A percentile compares a stretch with the other conserved stretches of the same genome.
These are phyloP conservation scores for Stegophylla sp. DNA, from an alignment of 2,888 invertebrate genomes.

Conservation along the genomic window DNA sequence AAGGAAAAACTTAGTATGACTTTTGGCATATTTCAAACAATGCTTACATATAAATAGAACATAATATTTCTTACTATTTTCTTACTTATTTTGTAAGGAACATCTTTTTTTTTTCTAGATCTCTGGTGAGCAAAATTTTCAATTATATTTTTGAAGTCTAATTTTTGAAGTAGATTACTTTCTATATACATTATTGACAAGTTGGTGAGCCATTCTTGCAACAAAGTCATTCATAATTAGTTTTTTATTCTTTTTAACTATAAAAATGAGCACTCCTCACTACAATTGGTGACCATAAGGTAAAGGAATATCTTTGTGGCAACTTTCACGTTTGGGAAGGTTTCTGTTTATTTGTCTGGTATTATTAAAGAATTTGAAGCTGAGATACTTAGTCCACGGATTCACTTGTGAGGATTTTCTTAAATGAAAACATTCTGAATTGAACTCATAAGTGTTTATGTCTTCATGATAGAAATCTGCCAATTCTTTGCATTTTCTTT, in stretches of 20 bases:
- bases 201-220: slow-evolving; percentile 21
- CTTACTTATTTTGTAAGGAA: too few relatives aligned
- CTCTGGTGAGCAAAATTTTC: slow-evolving; percentile 30
- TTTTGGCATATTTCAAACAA: too few relatives aligned
- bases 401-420: slow-evolving; percentile 24
- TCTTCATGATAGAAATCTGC: slow-evolving; percentile 24
- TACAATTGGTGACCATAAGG: neutral
- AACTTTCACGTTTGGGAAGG: too few relatives aligned
- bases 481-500: neutral
- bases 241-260: slow-evolving; percentile 42
- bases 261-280: slow-evolving; percentile 30
- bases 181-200: slow-evolving; percentile 41
- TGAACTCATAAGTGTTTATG: slow-evolving; percentile 23
- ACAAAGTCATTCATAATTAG: slow-evolving; percentile 34
- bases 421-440: slow-evolving; percentile 32
- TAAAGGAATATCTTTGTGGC: neutral
- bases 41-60: too few relatives aligned
- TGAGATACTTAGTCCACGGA: slow-evolving; percentile 23
- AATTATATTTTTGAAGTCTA: slow-evolving; percentile 30
- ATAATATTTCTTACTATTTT: too few relatives aligned
- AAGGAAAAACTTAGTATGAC: too few relatives aligned
- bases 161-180: slow-evolving; percentile 35
- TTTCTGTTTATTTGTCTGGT: slow-evolving; percentile 16
- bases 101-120: slow-evolving; percentile 23
- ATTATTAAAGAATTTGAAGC: slow-evolving; percentile 15